phyloP scores from a whole-genome alignment of 1,140 invertebrate genomes.

The Drosophila orosa region DNA sequence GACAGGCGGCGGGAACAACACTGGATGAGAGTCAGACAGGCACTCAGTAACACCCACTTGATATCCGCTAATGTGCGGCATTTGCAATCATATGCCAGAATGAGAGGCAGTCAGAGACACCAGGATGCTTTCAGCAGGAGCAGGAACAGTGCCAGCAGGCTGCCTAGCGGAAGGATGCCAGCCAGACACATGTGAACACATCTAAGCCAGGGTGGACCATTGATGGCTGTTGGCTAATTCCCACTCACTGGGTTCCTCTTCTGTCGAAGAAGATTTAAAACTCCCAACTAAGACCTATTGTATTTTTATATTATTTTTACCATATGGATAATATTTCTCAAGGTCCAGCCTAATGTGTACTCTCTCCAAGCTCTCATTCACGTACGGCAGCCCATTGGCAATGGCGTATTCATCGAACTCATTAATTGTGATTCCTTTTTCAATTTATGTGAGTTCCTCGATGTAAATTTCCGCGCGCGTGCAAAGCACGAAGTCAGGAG shows the following conservation, averaged over 20 bases:
- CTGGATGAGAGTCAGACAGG: slow-evolving; percentile 51
- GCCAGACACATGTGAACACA: slow-evolving; percentile 35
- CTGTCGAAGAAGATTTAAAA: not conserved
- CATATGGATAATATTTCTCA: not conserved
- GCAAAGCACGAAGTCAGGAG: slow-evolving; percentile 14
- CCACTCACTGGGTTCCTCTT: no score
- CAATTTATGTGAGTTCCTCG: slow-evolving; percentile 70
- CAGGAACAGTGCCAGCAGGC: not conserved
- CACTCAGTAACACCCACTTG: slow-evolving; percentile 81
- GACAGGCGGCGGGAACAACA: slow-evolving; percentile 38
- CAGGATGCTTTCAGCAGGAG: slow-evolving; percentile 46
- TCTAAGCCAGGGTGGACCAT: slow-evolving; percentile 27
- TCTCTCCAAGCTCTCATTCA: slow-evolving; percentile 13
- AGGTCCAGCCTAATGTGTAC: slow-evolving; percentile 24
- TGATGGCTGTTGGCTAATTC: no score
- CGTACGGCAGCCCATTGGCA: slow-evolving; percentile 38
- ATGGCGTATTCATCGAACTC: slow-evolving; percentile 78
- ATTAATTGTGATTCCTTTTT: slow-evolving; percentile 82
- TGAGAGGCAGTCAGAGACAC: slow-evolving; percentile 44
- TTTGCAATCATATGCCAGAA: slow-evolving; percentile 80
- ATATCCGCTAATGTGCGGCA: slow-evolving; percentile 82
- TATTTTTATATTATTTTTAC: not conserved
- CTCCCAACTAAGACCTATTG: no score
- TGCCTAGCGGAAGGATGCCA: slow-evolving; percentile 42
- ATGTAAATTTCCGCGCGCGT: slow-evolving; percentile 60